Evolutionary conservation across 2,113 vertebrate species (phyloP).

Genomic region (Trematocara zebra): DNA sequence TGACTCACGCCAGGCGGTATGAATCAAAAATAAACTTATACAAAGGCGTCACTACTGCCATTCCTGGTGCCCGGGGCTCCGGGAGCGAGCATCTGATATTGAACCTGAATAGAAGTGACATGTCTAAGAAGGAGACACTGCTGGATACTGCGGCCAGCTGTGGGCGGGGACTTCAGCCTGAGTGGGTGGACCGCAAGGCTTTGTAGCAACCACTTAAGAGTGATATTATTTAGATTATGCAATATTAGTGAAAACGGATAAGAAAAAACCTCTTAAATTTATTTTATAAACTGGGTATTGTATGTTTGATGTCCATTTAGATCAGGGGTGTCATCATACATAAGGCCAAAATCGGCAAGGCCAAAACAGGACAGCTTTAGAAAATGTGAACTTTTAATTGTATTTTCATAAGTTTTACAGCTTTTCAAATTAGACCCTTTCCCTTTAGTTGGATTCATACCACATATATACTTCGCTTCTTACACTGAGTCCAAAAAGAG

Average conservation of each 20-base stretch:
- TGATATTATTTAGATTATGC: neutral
- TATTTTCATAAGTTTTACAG: neutral
- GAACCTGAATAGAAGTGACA: slow-evolving; percentile 65
- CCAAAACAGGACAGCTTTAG: neutral
- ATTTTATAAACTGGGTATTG: neutral
- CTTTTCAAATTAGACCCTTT: neutral
- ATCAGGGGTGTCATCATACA: neutral
- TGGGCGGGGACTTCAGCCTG: slow-evolving; percentile 11
- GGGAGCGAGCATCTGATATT: slow-evolving; percentile 28
- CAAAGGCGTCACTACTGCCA: slow-evolving; percentile 5
- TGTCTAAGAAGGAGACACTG: slow-evolving; percentile 36
- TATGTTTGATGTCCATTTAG: neutral
- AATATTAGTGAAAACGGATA: neutral
- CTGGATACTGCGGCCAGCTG: slow-evolving; percentile 1
- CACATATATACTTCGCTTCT: neutral
- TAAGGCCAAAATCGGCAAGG: neutral
- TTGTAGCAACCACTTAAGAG: neutral
- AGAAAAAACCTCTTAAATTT: fast-evolving
- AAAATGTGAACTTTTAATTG: neutral
- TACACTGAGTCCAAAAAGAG: neutral
- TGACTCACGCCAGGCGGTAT: slow-evolving; percentile 43
- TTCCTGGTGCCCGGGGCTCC: slow-evolving; percentile 9
- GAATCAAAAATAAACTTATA: slow-evolving; percentile 46
- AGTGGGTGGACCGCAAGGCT: neutral
- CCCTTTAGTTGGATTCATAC: neutral